Conservation (phyloP, 1,140 invertebrate species). For the Zaprionus africanus region DNA sequence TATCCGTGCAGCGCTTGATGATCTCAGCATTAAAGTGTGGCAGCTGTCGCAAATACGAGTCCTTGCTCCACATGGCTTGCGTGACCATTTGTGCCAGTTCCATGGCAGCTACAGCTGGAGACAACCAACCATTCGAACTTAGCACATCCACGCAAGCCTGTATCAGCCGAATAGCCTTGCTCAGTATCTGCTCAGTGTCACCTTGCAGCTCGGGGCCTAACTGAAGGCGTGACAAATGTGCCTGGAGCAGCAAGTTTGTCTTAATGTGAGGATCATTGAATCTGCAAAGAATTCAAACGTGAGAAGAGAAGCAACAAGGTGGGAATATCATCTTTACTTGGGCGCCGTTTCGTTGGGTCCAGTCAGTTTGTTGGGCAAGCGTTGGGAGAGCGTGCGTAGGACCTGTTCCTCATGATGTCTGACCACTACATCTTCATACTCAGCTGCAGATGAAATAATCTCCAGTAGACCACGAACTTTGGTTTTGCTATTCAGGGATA, state of each 20-base stretch:
- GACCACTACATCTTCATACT: constrained; percentile 97
- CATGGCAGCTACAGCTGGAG: constrained; percentile 99
- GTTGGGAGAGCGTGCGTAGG: constrained; percentile 91
- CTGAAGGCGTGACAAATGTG: constrained; percentile 97
- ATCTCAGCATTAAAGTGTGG: constrained; percentile 97
- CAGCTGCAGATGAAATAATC: constrained; percentile 98
- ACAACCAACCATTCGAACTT: constrained; percentile 98
- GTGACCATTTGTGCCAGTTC: constrained; percentile 99
- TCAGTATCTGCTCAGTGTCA: constrained; percentile 96
- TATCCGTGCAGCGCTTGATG: constrained; percentile 95
- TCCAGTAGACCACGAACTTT: constrained; percentile 98
- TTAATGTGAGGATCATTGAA: constrained; percentile 99
- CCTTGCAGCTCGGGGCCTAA: constrained; percentile 97
- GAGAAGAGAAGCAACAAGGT: background rate
- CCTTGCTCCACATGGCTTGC: constrained; percentile 99
- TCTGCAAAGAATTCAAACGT: constrained; percentile 84
- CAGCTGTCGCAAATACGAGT: constrained; percentile 98
- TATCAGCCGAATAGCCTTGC: constrained; percentile 95
- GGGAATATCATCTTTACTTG: constrained; percentile 78
- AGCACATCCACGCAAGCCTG: constrained; percentile 99
- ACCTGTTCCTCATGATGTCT: constrained; percentile 97
- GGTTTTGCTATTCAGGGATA: constrained; percentile 98
- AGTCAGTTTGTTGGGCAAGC: constrained; percentile 92
- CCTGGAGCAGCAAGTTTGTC: constrained; percentile 97
- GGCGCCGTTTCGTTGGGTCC: constrained; percentile 86